Conservation (phyloP, 2,888 invertebrate species). For the Drosophila borborema region DNA sequence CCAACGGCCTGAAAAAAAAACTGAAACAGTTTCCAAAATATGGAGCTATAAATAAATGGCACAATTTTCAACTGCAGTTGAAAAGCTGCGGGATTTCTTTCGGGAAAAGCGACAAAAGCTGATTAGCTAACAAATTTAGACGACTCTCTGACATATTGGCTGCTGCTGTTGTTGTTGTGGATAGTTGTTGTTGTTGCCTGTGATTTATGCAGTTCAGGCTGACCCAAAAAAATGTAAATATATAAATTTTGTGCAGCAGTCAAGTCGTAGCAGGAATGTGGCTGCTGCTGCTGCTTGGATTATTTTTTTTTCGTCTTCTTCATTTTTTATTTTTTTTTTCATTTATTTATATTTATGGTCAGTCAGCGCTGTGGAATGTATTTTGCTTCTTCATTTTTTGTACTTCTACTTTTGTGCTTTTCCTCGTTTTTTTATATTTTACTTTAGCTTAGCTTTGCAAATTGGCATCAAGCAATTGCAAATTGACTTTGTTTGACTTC, state of each 20-base stretch:
- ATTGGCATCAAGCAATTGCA: conserved; percentile 61
- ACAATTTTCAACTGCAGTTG: conserved; percentile 57
- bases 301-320: background rate
- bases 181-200: conserved; percentile 15
- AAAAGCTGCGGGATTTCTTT: conserved; percentile 33
- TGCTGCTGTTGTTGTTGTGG: conserved; percentile 31
- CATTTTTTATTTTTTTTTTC: conserved; percentile 19
- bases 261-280: conserved; percentile 43
- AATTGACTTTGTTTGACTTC: conserved; percentile 39
- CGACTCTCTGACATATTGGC: conserved; percentile 73
- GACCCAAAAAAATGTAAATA: conserved; percentile 67
- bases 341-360: conserved; percentile 48
- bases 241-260: conserved; percentile 54
- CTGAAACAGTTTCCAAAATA: background rate
- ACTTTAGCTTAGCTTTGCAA: conserved; percentile 67
- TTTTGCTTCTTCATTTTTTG: background rate
- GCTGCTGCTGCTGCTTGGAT: conserved; percentile 15
- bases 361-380: conserved; percentile 38
- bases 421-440: conserved; percentile 3
- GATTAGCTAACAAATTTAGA: conserved; percentile 81
- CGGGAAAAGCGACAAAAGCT: conserved; percentile 44
- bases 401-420: conserved; percentile 4
- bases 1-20: background rate
- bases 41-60: conserved; percentile 69
- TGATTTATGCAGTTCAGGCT: conserved; percentile 74